Base-by-base conservation (phyloP, 2,888 invertebrate genomes). In the Marronus borbonicus region DNA sequence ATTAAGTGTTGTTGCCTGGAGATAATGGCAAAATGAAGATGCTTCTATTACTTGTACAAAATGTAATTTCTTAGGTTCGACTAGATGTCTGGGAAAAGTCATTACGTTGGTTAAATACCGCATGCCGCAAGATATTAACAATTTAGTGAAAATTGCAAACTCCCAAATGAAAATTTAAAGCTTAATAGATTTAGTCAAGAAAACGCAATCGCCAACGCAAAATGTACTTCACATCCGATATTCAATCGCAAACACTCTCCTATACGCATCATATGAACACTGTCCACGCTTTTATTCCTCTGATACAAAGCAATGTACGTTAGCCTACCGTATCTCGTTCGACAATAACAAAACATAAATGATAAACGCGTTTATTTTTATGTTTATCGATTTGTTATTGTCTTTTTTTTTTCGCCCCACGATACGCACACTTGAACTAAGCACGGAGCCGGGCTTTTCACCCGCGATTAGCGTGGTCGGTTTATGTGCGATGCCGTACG, bases 321-420 rank as follows among this genome's bases (percentile, higher is more conserved):
- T 44, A 66, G 8, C 65, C 39, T 44, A 10, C 8, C 55, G 20
- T 58, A 58, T 58, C 65, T 20, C 44, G 44, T 17, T 8, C 39
- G 44, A 36, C 28, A 28, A 28, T 14, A 44, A 17, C 20, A 66
- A 44, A 65, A 39, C 28, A n/a, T n/a, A 65, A 44, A 44, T 66
- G 44, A 66, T 39, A 66, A 44, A 66, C 65, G 65, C 65, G 65
- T 66, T 66, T 17, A 44, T 66, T 66, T 66, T 66, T 66, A 66
- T 66, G 44, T 66, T 66, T 44, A 66, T 66, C 39, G 65, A 66
- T 66, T 66, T 66, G 65, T 44, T 66, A 66, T 66, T 65, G 65
- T 65, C 44, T 66, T 66, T 66, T 58, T 44, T 44, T 44, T 44
- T 8, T 7, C 44, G 14, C 65, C 17, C 20, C 44, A 44, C 65